Evolutionary conservation across 2,113 vertebrate genomes (phyloP), one percentile per base, ranked within the genome.

Genomic region (Lasiurus cinereus): DNA sequence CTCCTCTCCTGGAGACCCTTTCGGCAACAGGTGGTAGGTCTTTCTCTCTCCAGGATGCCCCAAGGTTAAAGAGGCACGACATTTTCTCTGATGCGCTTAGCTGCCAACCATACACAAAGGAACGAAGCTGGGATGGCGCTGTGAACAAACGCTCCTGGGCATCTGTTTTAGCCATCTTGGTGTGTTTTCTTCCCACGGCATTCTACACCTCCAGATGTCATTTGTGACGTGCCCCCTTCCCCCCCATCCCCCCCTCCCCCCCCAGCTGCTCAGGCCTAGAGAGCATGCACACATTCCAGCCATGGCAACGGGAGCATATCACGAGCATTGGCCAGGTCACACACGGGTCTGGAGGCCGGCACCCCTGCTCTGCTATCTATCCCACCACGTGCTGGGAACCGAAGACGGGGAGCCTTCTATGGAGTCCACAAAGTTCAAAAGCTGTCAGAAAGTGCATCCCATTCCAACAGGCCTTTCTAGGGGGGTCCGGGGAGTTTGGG

Each of bases 121-220:
- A 97, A 97, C 84, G 97, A 96, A 98, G 97, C 97, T 96, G 93
- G 97, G 97, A 96, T 97, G 97, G 96, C 97, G 92, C 92, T 94
- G 92, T 94, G 94, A 92, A 94, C 97, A 97, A 97, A 98, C 94
- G 98, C 98, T 97, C 97, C 94, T 96, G 96, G 98, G 96, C 98
- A 99, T 99, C 99, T 99, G 99, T 98, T 99, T 99, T 98, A 97
- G 97, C 97, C 98, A 98, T 99, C 98, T 98, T 98, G 95, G 97
- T 98, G 98, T 98, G 97, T 98, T 98, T 98, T 98, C 97, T 98
- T 98, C 97, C 97, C 97, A 97, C 74, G 92, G 85, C 83, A 97
- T 98, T 98, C 97, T 95, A 97, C 97, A 97, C 97, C 96, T 98
- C 97, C 97, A 98, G 98, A 98, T 98, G 98, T 97, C 98, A 98